Evolutionary conservation across 2,888 invertebrate species (phyloP), one percentile per base, ranked within the genome.

Genomic region (Ypsolopha sequella): DNA sequence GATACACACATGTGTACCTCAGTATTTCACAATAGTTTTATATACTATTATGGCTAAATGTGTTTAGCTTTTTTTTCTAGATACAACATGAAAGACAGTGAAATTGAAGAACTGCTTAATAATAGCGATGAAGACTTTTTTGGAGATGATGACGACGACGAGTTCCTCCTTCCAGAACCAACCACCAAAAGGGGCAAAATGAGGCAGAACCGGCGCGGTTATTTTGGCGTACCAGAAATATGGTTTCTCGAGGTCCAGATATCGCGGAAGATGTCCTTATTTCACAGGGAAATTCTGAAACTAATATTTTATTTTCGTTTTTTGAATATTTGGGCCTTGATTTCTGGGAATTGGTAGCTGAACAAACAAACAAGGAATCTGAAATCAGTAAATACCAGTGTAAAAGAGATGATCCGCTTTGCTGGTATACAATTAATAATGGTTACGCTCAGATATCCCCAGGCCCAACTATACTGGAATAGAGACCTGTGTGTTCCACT

Each of bases 301-400:
- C 43, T 6, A 57, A 53, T 55, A 11, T 38, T 33, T 51, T 57
- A 49, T 53, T 46, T 39, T 51, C 41, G 24, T 56, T 56, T 55
- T 56, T 54, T 51, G 53, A 56, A 47, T 56, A 55, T 54, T 50
- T 58, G 48, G 54, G 36, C n/a, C 48, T 53, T 48, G 55, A 56
- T 36, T 58, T 58, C 52, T 55, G 57, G 55, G 41, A 56, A 52
- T 47, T 54, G 44, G 36, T 52, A 51, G 54, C 56, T 41, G 55
- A 56, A 35, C 58, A 58, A 53, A 56, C 48, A 8, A 58, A 56
- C 50, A 51, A 41, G 53, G 35, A 49, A 56, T 45, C 38, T 54
- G 13, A 54, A 47, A 45, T 50, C 54, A 51, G 46, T 54, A 39
- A 45, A 52, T 48, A 56, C 56, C 35, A 54, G 52, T 51, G 38